phyloP scores from a whole-genome alignment of 2,888 invertebrate species.

The Tinea pellionella region DNA sequence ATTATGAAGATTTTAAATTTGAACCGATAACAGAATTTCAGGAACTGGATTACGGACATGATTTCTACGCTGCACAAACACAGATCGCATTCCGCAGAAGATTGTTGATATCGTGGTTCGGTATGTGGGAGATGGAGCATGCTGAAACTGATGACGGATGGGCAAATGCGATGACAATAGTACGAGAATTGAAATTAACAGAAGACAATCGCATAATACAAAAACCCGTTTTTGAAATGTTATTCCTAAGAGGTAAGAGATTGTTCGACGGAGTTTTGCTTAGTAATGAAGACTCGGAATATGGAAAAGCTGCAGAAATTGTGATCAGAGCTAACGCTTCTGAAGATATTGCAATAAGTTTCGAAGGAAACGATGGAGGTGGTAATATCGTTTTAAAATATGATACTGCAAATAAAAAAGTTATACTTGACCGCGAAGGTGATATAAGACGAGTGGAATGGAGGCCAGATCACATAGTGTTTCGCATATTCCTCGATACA shows the following conservation, averaged over 20 bases:
- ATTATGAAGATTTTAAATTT: constrained; percentile 49
- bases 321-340: constrained; percentile 30
- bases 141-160: constrained; percentile 54
- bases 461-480: constrained; percentile 31
- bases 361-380: constrained; percentile 36
- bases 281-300: constrained; percentile 24
- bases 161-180: constrained; percentile 53
- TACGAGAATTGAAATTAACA: constrained; percentile 40
- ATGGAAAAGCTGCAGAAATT: constrained; percentile 44
- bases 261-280: constrained; percentile 27
- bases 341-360: constrained; percentile 14
- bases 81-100: constrained; percentile 42
- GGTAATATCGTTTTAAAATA: constrained; percentile 24
- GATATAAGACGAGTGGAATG: constrained; percentile 52
- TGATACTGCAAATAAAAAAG: constrained; percentile 28
- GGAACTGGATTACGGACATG: constrained; percentile 57
- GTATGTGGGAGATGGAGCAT: constrained; percentile 50
- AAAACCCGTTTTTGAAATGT: constrained; percentile 42
- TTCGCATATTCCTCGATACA: constrained; percentile 47
- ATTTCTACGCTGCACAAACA: constrained; percentile 60
- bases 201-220: constrained; percentile 36
- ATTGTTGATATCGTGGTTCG: constrained; percentile 51
- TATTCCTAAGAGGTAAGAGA: constrained; percentile 29
- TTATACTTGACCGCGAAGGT: constrained; percentile 38
- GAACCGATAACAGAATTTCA: constrained; percentile 42